Evolutionary conservation across 2,888 invertebrate genomes (phyloP), one percentile per base, ranked within the genome.

Genomic region (Ectemnius cavifrons): DNA sequence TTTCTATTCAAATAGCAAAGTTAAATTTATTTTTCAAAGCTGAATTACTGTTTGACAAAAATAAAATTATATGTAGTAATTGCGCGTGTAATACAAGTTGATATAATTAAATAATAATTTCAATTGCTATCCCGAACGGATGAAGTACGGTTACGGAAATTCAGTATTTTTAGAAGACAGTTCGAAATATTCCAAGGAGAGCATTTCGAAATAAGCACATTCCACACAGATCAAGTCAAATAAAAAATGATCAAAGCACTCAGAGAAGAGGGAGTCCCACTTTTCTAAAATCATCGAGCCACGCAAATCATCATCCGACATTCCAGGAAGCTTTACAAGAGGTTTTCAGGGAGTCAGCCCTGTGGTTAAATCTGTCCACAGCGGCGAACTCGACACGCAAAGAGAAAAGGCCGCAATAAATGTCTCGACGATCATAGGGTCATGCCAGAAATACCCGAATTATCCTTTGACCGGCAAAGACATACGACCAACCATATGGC

Each of bases 291-390:
- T 28, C 28, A 60, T 60, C 23, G 13, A 16, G 14, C 13, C 52
- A 14, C 37, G 16, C 45, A 47, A 62, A 62, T 62, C 46, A 62
- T 62, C 47, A 23, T 28, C 20, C 23, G 47, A 47, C 23, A 62
- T 47, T 23, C 47, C 62, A 47, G 37, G 18, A 28, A 60, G 60
- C 28, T 28, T 28, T 37, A 13, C 14, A 13, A 16, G 4, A 37
- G 5, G 37, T 37, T 37, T 6, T n/a, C 23, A 4, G 60, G 5
- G 14, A 18, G 14, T 60, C 6, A 5, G 16, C 37, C 5, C 1
- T 14, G 14, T 52, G 52, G 52, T 16, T 52, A 52, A 52, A 11
- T 52, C 52, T 6, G 52, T 52, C n/a, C 52, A 1, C n/a, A 14
- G 14, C 6, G 16, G n/a, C 16, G n/a, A 52, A 6, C 37, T 6